Conservation (phyloP, 2,797 vertebrate species). For the Tragopan temminckii region DNA sequence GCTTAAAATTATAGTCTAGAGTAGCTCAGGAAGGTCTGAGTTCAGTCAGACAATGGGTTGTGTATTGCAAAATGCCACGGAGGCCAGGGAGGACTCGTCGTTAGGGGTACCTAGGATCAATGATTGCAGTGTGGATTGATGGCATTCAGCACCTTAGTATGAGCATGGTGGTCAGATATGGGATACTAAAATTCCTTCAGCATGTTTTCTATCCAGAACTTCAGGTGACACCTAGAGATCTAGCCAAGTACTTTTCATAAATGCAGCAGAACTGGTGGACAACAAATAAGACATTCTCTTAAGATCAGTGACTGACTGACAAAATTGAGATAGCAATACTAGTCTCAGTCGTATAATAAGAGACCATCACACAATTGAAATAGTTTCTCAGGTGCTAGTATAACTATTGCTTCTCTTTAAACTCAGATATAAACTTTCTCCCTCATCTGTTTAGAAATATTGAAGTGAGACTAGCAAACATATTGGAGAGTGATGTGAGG, state of each 20-base stretch:
- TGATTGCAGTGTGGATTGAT: background rate
- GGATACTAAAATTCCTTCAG: background rate
- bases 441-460: background rate
- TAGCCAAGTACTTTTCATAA: background rate
- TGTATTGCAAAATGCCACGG: background rate
- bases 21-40: background rate
- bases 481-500: background rate
- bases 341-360: background rate
- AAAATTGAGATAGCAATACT: background rate
- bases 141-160: background rate
- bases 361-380: background rate
- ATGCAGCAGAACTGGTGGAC: background rate
- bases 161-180: background rate
- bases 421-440: background rate
- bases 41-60: background rate
- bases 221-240: background rate
- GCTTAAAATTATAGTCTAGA: background rate
- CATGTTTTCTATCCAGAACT: background rate
- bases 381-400: background rate
- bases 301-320: background rate
- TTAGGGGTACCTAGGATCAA: background rate
- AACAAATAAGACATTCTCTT: fast-evolving
- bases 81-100: background rate
- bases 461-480: background rate
- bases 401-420: background rate